Evolutionary conservation across 2,797 vertebrate species (phyloP).

Genomic region (Micromesistius poutassou): DNA sequence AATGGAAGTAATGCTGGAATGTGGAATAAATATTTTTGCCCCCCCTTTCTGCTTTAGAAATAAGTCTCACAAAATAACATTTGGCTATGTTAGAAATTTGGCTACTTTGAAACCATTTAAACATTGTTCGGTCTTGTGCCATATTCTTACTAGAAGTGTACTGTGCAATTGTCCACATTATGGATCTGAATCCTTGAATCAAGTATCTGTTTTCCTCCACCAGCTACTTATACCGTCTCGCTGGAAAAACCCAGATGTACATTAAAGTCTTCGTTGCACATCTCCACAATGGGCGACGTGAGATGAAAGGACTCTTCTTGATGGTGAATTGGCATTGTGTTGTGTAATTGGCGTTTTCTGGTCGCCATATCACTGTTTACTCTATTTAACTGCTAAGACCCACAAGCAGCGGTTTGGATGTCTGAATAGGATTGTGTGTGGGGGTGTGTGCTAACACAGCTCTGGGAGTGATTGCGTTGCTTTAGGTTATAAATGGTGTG

Average conservation of each 20-base stretch:
- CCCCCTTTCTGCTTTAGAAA: not conserved
- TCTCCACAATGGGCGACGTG: conserved; percentile 41
- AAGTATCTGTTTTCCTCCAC: conserved; percentile 14
- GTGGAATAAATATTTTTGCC: not conserved
- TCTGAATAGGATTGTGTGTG: conserved; percentile 43
- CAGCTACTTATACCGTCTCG: conserved; percentile 37
- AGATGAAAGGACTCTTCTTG: conserved; percentile 64
- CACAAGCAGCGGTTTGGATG: conserved; percentile 42
- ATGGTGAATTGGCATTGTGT: conserved; percentile 53
- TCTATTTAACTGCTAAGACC: conserved; percentile 45
- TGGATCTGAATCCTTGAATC: not conserved
- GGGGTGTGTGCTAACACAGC: conserved; percentile 49
- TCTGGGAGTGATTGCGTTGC: conserved; percentile 12
- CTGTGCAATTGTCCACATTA: not conserved
- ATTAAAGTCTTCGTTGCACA: conserved; percentile 46
- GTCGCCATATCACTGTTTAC: conserved; percentile 54
- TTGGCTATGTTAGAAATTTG: not conserved
- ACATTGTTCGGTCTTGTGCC: no score
- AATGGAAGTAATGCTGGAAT: not conserved
- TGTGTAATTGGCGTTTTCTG: conserved; percentile 69
- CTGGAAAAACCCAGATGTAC: conserved; percentile 51
- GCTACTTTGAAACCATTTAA: no score
- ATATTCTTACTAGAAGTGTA: not conserved
- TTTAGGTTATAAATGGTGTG: not conserved
- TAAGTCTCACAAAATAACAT: not conserved